Evolutionary conservation across 64 coral and sea anemone species (phyloP).

Genomic region (Actinia equina): DNA sequence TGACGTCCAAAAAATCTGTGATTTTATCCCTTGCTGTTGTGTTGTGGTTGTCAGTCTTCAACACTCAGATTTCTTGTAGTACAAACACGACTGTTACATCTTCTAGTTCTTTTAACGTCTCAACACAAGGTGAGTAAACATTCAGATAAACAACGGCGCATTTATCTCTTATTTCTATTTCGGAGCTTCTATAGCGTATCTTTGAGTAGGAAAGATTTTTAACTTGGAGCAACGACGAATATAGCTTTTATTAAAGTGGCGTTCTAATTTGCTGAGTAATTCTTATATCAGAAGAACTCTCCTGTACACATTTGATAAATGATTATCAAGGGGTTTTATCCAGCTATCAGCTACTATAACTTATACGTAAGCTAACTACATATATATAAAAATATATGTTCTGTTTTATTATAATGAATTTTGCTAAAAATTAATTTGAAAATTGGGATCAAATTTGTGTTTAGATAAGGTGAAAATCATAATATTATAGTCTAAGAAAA

Average conservation of each 20-base stretch:
- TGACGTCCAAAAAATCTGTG: not conserved
- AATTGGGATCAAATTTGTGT: not conserved
- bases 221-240: not conserved
- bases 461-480: not conserved
- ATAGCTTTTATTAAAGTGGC: not conserved
- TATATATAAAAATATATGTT: not conserved
- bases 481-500: too few relatives aligned
- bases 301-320: not conserved
- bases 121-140: not conserved
- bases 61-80: not conserved
- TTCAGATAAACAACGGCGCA: not conserved
- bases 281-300: not conserved
- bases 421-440: not conserved
- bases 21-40: not conserved
- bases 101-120: not conserved
- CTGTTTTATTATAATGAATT: not conserved
- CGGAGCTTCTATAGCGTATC: not conserved
- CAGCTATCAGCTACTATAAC: not conserved
- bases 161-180: not conserved
- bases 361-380: not conserved
- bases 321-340: not conserved
- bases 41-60: not conserved
- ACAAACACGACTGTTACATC: not conserved
- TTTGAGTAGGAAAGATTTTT: too few relatives aligned
- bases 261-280: not conserved